Conservation (phyloP, 2,888 invertebrate genomes). For the Mesorhabditis belari region DNA sequence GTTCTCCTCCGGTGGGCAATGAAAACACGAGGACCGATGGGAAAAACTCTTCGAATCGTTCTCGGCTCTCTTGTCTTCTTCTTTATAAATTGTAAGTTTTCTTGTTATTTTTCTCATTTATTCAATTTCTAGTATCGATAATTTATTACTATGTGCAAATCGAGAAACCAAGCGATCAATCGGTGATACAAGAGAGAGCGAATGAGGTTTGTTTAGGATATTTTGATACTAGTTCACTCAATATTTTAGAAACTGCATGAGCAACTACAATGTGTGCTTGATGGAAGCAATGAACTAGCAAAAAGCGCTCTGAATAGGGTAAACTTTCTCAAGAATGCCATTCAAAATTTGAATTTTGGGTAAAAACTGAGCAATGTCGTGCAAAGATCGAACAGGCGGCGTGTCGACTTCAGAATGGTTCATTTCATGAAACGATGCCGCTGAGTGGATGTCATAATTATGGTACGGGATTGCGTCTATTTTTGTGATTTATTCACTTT, state of each 20-base stretch:
- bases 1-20: too few species aligned
- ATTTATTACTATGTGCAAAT: slow-evolving; percentile 8
- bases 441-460: slow-evolving; percentile 31
- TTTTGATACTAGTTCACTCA: not conserved
- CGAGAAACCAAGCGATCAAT: not conserved
- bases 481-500: slow-evolving; percentile 1
- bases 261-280: too few species aligned
- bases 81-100: slow-evolving; percentile 5
- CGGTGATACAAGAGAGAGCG: not conserved
- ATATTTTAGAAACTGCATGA: not conserved
- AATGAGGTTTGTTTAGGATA: not conserved
- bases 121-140: not conserved
- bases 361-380: slow-evolving; percentile 27
- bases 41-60: slow-evolving; percentile 1
- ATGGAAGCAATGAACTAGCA: not conserved
- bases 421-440: slow-evolving; percentile 24
- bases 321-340: not conserved
- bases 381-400: slow-evolving; percentile 16
- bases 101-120: not conserved
- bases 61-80: slow-evolving; percentile 3
- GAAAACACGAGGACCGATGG: slow-evolving; percentile 3
- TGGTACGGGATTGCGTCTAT: slow-evolving; percentile 12
- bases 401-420: slow-evolving; percentile 26
- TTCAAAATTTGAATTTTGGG: slow-evolving; percentile 12
- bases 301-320: not conserved